A percentile compares a stretch with the other conserved stretches of the same genome.
Conservation (phyloP, 2,797 vertebrate genomes). For the Sardinella longiceps region DNA sequence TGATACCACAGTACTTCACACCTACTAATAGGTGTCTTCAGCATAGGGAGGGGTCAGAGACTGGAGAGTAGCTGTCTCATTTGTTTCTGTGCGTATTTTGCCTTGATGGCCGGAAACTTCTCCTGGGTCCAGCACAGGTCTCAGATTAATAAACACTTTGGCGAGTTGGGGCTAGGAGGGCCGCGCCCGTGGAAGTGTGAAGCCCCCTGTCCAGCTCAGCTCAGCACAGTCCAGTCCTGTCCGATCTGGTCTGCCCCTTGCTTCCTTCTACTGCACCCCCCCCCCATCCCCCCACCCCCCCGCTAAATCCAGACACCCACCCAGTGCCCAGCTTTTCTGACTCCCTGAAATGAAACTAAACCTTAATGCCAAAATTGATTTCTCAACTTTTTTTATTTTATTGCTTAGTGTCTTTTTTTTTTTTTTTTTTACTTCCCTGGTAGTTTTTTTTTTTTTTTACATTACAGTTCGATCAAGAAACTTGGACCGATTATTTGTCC, state of each 20-base stretch:
- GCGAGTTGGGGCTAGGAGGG: constrained; percentile 40
- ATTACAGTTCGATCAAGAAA: not conserved
- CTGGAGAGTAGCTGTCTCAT: constrained; percentile 63
- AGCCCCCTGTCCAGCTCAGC: constrained; percentile 63
- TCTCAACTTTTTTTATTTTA: not conserved
- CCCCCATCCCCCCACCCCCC: constrained; percentile 59
- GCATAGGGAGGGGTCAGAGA: constrained; percentile 44
- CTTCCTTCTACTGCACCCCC: constrained; percentile 36
- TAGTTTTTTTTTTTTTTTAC: not conserved
- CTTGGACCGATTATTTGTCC: not conserved
- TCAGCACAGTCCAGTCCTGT: constrained; percentile 56
- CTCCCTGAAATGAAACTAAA: not conserved
- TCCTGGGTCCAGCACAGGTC: constrained; percentile 73
- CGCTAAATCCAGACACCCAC: not conserved
- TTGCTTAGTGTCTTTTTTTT: not conserved
- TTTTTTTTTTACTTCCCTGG: constrained; percentile 45
- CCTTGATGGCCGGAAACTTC: constrained; percentile 59
- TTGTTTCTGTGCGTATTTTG: constrained; percentile 27
- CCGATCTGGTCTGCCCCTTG: constrained; percentile 40
- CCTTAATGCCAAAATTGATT: constrained; percentile 22
- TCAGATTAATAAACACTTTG: constrained; percentile 83
- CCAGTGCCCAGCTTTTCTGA: not conserved
- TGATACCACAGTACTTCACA: not conserved
- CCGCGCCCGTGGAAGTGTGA: constrained; percentile 66
- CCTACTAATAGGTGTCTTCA: constrained; percentile 65